Evolutionary conservation across 2,113 vertebrate species (phyloP), one percentile per base, ranked within the genome.

Genomic region (Prunella fulvescens): DNA sequence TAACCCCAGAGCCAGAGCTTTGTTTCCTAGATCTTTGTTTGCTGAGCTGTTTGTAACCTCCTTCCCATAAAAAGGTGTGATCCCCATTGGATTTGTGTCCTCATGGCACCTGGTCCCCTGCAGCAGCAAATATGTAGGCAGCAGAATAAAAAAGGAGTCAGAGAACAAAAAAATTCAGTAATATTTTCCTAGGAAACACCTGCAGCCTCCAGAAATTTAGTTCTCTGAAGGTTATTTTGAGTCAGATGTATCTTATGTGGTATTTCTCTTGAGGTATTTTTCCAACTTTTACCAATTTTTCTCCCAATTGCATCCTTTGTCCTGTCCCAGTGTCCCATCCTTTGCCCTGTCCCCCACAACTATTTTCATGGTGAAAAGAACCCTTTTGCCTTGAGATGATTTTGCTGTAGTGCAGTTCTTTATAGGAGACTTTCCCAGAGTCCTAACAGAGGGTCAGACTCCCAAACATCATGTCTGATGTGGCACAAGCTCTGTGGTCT

Each of bases 401-500:
- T 20, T 35, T 1, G 4, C 29, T 50, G 16, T 13, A 24, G 18
- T 9, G 19, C 15, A 71, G 25, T 53, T 90, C n/a, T n/a, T 76
- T 28, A 28, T 12, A 25, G 28, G 12, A 57, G 39, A 28, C 3
- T 66, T 73, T 74, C 39, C n/a, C 1, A 1, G 10, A 45, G 23
- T 42, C 10, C 39, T 74, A 3, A 4, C 47, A 81, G 20, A 51
- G 13, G 24, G 25, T 48, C 77, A 72, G 26, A 31, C 2, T 33
- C 17, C 7, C 22, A 57, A 5, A 45, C 8, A 13, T 2, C 1
- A 8, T 3, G 2, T 3, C 4, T 44, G 72, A 42, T 7, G 15
- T 1, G 4, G 14, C 1, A 3, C 0, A 0, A 51, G n/a, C 26
- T 81, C 37, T 65, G 42, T 31, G 22, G 3, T 0, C 8, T 53